Evolutionary conservation across 2,113 vertebrate species (phyloP).

Genomic region (Grus americana): DNA sequence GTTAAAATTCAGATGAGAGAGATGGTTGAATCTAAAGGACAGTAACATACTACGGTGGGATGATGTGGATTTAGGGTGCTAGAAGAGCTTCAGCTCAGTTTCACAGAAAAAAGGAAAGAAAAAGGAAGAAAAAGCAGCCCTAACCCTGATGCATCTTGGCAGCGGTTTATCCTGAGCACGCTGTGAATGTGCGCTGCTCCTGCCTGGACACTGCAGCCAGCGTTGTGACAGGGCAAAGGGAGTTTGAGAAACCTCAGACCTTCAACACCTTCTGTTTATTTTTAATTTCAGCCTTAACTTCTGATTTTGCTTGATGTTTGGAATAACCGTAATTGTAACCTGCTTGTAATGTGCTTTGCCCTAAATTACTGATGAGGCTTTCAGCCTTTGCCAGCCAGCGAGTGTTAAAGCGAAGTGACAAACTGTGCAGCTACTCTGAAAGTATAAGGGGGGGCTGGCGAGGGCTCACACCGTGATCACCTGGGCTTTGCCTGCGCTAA

Average conservation of each 20-base stretch:
- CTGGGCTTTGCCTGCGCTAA: not conserved
- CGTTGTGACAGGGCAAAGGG: not conserved
- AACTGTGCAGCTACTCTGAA: not conserved
- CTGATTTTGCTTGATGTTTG: slow-evolving; percentile 47
- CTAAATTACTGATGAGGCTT: slow-evolving; percentile 15
- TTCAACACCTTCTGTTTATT: not conserved
- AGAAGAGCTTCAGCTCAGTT: not conserved
- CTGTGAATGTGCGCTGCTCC: not conserved
- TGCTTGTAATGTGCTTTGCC: slow-evolving; percentile 55
- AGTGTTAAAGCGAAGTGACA: slow-evolving; percentile 28
- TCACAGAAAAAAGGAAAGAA: not conserved
- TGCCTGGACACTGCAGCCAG: accelerated
- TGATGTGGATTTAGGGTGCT: not conserved
- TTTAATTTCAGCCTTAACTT: slow-evolving; percentile 58
- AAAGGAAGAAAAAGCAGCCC: not conserved
- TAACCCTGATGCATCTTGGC: not conserved
- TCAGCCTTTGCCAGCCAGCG: not conserved
- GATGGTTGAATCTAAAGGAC: not conserved
- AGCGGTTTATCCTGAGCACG: not conserved
- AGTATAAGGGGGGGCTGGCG: accelerated
- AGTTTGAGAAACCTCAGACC: not conserved
- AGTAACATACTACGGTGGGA: not conserved
- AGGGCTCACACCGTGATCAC: not conserved
- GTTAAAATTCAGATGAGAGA: not conserved
- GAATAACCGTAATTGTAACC: slow-evolving; percentile 43